These are phyloP conservation scores for Cynocephalus volans DNA, from an alignment of 2,113 vertebrate species.

Conservation along the genomic window DNA sequence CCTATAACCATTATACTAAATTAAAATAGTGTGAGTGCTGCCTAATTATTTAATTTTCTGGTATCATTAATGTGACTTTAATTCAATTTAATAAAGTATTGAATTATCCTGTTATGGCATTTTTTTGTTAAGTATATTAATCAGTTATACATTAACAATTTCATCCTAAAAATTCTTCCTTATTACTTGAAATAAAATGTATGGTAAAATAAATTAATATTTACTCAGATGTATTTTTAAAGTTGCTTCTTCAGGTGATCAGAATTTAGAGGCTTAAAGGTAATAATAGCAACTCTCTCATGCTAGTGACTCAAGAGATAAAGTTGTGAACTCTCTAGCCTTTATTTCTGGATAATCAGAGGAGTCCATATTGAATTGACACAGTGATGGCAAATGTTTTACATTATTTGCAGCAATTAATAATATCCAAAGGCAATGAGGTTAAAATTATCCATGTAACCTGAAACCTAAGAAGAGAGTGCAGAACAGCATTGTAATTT, in stretches of 20 bases:
- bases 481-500: neutral
- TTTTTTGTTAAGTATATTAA: constrained; percentile 63
- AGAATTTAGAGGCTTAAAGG: neutral
- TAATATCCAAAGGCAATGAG: neutral
- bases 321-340: neutral
- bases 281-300: neutral
- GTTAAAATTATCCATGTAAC: neutral
- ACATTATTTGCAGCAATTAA: neutral
- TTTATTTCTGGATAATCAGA: neutral
- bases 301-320: neutral
- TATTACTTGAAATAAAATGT: constrained; percentile 55
- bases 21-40: neutral
- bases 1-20: neutral
- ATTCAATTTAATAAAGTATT: neutral
- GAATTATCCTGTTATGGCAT: constrained; percentile 37
- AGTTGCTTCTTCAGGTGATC: neutral
- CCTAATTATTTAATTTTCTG: constrained; percentile 35
- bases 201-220: constrained; percentile 42
- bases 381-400: neutral
- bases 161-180: neutral
- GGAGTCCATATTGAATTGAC: neutral
- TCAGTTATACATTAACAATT: constrained; percentile 22
- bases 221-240: constrained; percentile 39
- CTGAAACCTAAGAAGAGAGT: neutral
- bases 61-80: neutral